Percentiles rank a stretch among this genome's conserved stretches.
These are phyloP conservation scores for Merluccius polli DNA, from an alignment of 2,797 vertebrate species.

Conservation along the genomic window DNA sequence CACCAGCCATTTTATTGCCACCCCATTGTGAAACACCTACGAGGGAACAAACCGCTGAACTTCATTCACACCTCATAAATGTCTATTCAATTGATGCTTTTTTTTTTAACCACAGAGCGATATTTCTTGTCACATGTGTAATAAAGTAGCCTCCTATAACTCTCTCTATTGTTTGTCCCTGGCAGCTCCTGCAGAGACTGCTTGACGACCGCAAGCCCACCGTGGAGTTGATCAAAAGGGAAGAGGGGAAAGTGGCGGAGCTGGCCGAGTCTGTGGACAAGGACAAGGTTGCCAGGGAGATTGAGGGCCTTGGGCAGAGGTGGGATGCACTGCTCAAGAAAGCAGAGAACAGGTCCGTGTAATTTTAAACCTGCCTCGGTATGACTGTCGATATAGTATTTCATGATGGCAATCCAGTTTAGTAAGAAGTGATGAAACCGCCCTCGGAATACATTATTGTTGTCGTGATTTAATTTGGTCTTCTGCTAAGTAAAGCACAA, in stretches of 20 bases:
- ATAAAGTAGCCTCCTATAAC: slow-evolving; percentile 43
- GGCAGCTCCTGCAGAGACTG: slow-evolving; percentile 91
- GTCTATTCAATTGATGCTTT: slow-evolving; percentile 48
- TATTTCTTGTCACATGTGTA: background rate
- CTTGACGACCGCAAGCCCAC: slow-evolving; percentile 92
- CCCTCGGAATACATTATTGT: background rate
- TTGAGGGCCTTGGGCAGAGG: slow-evolving; percentile 85
- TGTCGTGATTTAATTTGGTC: background rate
- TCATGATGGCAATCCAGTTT: background rate
- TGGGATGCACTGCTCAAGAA: slow-evolving; percentile 91
- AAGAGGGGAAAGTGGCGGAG: slow-evolving; percentile 89
- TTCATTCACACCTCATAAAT: slow-evolving; percentile 24
- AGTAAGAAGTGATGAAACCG: background rate
- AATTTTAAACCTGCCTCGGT: background rate
- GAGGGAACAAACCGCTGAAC: slow-evolving; percentile 15
- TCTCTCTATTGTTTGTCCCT: slow-evolving; percentile 47
- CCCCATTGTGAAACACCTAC: slow-evolving; percentile 42
- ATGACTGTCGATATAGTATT: background rate
- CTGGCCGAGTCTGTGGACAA: slow-evolving; percentile 87
- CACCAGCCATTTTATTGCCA: slow-evolving; percentile 45
- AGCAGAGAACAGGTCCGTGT: slow-evolving; percentile 86
- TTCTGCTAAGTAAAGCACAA: background rate
- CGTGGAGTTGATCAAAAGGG: slow-evolving; percentile 89
- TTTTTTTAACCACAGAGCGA: slow-evolving; percentile 39
- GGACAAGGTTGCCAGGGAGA: slow-evolving; percentile 88